Evolutionary conservation across 1,140 invertebrate genomes (phyloP).

Genomic region (Planococcus citri): DNA sequence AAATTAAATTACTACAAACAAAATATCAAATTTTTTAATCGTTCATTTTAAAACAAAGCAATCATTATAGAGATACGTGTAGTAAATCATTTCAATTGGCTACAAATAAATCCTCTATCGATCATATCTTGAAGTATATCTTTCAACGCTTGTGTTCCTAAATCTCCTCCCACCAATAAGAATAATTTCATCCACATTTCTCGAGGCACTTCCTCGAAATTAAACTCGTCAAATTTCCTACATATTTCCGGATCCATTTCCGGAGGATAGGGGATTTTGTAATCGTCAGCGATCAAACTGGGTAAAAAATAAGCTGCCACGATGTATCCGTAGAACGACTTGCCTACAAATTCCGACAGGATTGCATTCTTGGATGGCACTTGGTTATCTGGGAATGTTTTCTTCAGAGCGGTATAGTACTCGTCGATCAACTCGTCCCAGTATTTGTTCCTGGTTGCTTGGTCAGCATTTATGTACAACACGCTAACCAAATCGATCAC

Average conservation of each 20-base stretch:
- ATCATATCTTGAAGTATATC: not conserved
- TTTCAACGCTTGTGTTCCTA: not conserved
- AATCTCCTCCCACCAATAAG: not conserved
- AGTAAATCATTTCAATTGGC: too few relatives aligned
- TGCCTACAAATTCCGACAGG: not conserved
- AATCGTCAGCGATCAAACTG: not conserved
- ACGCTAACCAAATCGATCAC: constrained; percentile 34
- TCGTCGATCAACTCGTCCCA: constrained; percentile 30
- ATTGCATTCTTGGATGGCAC: not conserved
- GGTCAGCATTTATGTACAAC: constrained; percentile 32
- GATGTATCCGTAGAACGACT: not conserved
- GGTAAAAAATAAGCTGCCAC: constrained; percentile 1
- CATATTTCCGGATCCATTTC: too few relatives aligned
- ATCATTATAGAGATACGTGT: too few relatives aligned
- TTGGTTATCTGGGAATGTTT: not conserved
- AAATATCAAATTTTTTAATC: too few relatives aligned
- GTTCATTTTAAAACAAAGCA: too few relatives aligned
- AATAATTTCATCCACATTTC: not conserved
- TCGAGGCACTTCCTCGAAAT: not conserved
- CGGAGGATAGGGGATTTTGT: not conserved
- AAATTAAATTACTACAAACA: too few relatives aligned
- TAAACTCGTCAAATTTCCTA: too few relatives aligned
- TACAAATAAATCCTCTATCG: not conserved
- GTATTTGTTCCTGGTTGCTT: constrained; percentile 25
- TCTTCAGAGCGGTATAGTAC: constrained; percentile 30